A percentile compares a stretch with the other conserved stretches of the same genome.
These are phyloP conservation scores for Momotus momota DNA, from an alignment of 2,797 vertebrate species.

Conservation along the genomic window DNA sequence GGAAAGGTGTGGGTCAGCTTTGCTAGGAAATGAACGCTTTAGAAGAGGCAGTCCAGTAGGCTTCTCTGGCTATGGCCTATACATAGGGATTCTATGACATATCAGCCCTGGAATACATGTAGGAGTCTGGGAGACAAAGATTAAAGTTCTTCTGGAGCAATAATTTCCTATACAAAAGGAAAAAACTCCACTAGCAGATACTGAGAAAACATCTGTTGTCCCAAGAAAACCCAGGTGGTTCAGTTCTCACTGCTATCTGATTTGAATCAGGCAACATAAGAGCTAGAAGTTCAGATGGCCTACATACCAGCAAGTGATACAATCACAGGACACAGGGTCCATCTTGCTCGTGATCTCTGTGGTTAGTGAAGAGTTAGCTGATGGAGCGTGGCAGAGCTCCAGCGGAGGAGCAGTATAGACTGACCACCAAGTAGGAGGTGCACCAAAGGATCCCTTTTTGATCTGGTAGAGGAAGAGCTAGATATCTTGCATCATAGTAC, in stretches of 20 bases:
- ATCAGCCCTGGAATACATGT: fast-evolving
- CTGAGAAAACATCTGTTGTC: fast-evolving
- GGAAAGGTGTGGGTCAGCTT: not conserved
- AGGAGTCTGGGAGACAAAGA: not conserved
- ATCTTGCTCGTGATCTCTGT: fast-evolving
- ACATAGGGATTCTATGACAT: not conserved
- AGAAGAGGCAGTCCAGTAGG: not conserved
- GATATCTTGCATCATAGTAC: not conserved
- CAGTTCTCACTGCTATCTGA: not conserved
- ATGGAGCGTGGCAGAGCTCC: not conserved
- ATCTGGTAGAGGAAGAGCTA: not conserved
- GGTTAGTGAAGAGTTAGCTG: not conserved
- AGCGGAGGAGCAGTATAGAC: not conserved
- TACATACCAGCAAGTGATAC: not conserved
- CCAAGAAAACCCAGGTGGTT: not conserved
- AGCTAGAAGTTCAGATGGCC: not conserved
- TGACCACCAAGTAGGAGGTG: not conserved
- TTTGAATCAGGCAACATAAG: not conserved
- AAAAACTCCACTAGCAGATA: not conserved
- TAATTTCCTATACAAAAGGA: not conserved
- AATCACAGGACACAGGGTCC: fast-evolving
- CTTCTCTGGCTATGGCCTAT: not conserved
- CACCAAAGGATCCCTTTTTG: not conserved
- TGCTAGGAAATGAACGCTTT: not conserved
- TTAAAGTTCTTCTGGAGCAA: not conserved